phyloP scores from a whole-genome alignment of 2,888 invertebrate species.

The Camptogramma bilineatum region DNA sequence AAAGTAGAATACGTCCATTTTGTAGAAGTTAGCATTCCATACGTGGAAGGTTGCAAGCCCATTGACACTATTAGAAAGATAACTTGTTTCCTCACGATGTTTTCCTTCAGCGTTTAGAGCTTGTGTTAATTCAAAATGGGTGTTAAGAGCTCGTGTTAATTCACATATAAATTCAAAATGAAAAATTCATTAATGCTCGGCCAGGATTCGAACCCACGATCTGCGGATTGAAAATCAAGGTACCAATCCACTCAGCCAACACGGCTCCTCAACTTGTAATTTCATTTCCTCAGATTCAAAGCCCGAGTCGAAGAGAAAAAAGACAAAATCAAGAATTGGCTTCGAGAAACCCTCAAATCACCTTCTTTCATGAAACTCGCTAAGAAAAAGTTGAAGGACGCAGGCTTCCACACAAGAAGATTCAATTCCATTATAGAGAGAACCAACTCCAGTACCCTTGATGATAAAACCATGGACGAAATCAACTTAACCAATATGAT shows the following conservation, averaged over 20 bases:
- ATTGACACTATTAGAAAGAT: too few species aligned
- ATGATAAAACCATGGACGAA: slow-evolving; percentile 70
- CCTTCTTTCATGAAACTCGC: slow-evolving; percentile 71
- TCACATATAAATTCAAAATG: too few species aligned
- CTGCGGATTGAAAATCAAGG: background rate
- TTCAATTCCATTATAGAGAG: slow-evolving; percentile 28
- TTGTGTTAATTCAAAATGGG: too few species aligned
- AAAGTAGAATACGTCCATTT: too few species aligned
- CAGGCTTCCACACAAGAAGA: slow-evolving; percentile 55
- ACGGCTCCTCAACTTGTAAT: too few species aligned
- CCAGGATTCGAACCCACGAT: background rate
- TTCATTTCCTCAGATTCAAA: slow-evolving; percentile 63
- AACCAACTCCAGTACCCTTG: slow-evolving; percentile 49
- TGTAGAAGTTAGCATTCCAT: too few species aligned
- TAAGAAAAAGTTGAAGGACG: slow-evolving; percentile 68
- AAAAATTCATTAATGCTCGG: too few species aligned
- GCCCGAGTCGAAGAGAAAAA: slow-evolving; percentile 75
- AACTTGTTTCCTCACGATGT: too few species aligned
- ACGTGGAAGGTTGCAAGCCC: too few species aligned
- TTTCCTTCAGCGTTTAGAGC: too few species aligned
- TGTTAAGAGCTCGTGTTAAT: too few species aligned
- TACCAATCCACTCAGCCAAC: too few species aligned
- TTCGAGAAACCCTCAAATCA: slow-evolving; percentile 71
- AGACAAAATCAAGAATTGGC: slow-evolving; percentile 76
- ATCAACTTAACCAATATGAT: slow-evolving; percentile 72